Conservation (phyloP, 2,797 vertebrate species). For the Oreochromis grahami region DNA sequence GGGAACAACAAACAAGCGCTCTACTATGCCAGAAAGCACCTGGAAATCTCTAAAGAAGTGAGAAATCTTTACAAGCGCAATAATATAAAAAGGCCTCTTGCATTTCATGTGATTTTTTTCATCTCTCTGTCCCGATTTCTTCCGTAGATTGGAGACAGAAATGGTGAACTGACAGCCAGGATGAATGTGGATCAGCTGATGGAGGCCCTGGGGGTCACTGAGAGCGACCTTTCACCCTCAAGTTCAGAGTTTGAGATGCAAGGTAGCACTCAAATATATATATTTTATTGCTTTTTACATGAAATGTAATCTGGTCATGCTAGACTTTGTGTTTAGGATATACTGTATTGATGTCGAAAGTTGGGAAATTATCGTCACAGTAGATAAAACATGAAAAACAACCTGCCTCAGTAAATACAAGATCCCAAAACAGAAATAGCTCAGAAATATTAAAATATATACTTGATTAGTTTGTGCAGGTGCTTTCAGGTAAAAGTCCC, state of each 20-base stretch:
- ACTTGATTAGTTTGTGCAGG: background rate
- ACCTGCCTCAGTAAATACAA: background rate
- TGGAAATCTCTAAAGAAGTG: slow-evolving; percentile 94
- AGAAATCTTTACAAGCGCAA: background rate
- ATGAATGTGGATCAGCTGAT: slow-evolving; percentile 89
- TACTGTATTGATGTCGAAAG: background rate
- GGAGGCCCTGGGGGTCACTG: slow-evolving; percentile 80
- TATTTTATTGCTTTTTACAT: background rate
- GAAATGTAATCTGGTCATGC: background rate
- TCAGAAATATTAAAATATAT: background rate
- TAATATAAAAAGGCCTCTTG: background rate
- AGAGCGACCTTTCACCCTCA: slow-evolving; percentile 72
- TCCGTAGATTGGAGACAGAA: slow-evolving; percentile 87
- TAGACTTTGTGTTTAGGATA: background rate
- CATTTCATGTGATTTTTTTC: background rate
- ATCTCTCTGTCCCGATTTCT: background rate
- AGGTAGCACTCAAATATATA: slow-evolving; percentile 69
- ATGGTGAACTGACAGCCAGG: slow-evolving; percentile 87
- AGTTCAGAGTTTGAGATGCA: slow-evolving; percentile 89
- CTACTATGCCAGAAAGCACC: slow-evolving; percentile 88
- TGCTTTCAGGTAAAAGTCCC: background rate
- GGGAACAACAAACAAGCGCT: slow-evolving; percentile 89
- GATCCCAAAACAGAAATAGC: background rate
- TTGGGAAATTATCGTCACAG: background rate
- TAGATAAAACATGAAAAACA: background rate